Evolutionary conservation across 2,113 vertebrate species (phyloP).

Genomic region (Mixornis gularis): DNA sequence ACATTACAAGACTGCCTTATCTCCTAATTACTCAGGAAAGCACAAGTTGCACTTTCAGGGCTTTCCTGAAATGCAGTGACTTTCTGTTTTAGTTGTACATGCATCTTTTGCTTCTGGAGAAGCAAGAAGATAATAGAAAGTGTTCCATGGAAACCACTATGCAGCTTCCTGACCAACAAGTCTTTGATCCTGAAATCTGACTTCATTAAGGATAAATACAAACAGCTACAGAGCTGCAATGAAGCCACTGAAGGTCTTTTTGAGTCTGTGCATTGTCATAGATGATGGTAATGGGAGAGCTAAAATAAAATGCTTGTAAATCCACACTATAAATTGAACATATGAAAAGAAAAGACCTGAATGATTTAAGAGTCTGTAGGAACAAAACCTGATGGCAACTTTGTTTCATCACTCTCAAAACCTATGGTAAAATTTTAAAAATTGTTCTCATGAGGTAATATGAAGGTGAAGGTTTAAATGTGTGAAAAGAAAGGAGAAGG

Average conservation of each 20-base stretch:
- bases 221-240: background rate
- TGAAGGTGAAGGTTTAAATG: background rate
- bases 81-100: background rate
- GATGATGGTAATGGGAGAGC: background rate
- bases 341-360: background rate
- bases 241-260: background rate
- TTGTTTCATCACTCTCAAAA: background rate
- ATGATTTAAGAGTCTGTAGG: background rate
- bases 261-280: background rate
- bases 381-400: background rate
- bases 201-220: background rate
- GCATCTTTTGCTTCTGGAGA: background rate
- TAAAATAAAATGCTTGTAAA: background rate
- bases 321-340: background rate
- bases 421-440: background rate
- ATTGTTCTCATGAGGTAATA: background rate
- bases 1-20: background rate
- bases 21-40: background rate
- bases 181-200: background rate
- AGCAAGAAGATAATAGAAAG: background rate
- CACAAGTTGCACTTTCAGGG: background rate
- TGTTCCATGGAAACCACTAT: background rate
- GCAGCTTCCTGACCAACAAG: background rate
- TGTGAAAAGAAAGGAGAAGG: background rate
- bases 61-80: background rate